Base-by-base conservation (phyloP, 1,140 invertebrate genomes). In the Pararge aegeria region DNA sequence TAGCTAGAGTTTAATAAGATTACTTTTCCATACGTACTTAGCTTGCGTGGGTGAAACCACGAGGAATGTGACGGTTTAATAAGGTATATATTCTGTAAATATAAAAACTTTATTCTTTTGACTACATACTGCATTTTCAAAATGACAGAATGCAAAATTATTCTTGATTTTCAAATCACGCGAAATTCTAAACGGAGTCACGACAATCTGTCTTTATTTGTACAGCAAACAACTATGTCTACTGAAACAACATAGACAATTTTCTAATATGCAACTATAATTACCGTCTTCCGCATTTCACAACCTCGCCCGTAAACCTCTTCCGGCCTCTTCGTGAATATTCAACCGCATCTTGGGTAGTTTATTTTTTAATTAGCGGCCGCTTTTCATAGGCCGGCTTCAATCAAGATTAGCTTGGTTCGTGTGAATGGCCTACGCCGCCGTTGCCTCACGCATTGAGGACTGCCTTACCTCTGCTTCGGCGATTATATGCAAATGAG, bases 341-440 rank as follows among this genome's bases (percentile, higher is more conserved):
- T 78, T 80, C 72, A 84, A 69, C 67, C 70, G 66, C 70, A 75
- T 83, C 80, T 80, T 72, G 76, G 70, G 75, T 71, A 80, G 73
- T 87, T 83, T 85, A 78, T 85, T 86, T 89, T 89, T 87, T 87
- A 89, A 89, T 87, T 87, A 86, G 82, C 75, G 66, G 71, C 75
- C 66, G 73, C 83, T 80, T 89, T 87, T 85, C 84, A 87, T 87
- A 87, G 86, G 86, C 66, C 75, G 73, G 68, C 82, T 73, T 69
- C 71, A 68, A 89, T 89, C 87, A 84, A 85, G 87, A 89, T 89
- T 83, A 67, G 62, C 52, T 51, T 67, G 56, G 75, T 81, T 85
- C 83, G 84, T 87, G 87, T 87, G 87, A 89, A 87, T 85, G 80
- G 87, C 84, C 87, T 80, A 80, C 78, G 72, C 64, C 76, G 73